phyloP scores from a whole-genome alignment of 2,797 vertebrate species.

The Epinephelus awoara region DNA sequence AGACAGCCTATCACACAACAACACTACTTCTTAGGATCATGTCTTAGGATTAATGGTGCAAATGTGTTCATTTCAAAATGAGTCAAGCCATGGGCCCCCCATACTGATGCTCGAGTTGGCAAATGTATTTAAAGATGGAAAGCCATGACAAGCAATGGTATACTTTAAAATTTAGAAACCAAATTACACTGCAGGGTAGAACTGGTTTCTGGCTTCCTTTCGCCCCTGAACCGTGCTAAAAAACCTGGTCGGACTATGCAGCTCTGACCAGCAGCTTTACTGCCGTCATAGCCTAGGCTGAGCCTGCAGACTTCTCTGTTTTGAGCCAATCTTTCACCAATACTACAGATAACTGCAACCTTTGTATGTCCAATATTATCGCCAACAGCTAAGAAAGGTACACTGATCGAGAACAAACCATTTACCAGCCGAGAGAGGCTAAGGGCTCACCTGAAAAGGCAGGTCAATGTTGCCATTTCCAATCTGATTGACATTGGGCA shows the following conservation, averaged over 20 bases:
- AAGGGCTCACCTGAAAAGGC: conserved; percentile 97
- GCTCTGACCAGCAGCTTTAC: conserved; percentile 45
- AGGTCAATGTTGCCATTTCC: conserved; percentile 97
- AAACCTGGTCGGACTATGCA: conserved; percentile 44
- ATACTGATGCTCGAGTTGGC: conserved; percentile 82
- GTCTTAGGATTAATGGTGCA: conserved; percentile 77
- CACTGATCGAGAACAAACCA: conserved; percentile 77
- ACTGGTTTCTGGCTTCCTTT: conserved; percentile 54
- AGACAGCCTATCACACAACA: conserved; percentile 31
- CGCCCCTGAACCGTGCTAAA: conserved; percentile 40
- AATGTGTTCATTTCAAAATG: conserved; percentile 82
- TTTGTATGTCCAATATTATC: conserved; percentile 53
- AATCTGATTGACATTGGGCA: conserved; percentile 99
- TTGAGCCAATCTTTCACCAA: conserved; percentile 59
- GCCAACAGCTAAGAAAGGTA: conserved; percentile 66
- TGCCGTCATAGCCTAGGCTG: conserved; percentile 26
- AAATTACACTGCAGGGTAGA: conserved; percentile 66
- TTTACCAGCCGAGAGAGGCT: conserved; percentile 81
- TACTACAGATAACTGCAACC: conserved; percentile 47
- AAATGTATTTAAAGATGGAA: conserved; percentile 87
- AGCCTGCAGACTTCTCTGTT: conserved; percentile 44
- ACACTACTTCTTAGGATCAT: conserved; percentile 48
- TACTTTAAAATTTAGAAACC: conserved; percentile 72
- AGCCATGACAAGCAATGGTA: conserved; percentile 87
- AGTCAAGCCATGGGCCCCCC: conserved; percentile 82